Percentiles rank a stretch among this genome's conserved stretches.
phyloP scores from a whole-genome alignment of 2,113 vertebrate genomes.

The Lanius collurio region DNA sequence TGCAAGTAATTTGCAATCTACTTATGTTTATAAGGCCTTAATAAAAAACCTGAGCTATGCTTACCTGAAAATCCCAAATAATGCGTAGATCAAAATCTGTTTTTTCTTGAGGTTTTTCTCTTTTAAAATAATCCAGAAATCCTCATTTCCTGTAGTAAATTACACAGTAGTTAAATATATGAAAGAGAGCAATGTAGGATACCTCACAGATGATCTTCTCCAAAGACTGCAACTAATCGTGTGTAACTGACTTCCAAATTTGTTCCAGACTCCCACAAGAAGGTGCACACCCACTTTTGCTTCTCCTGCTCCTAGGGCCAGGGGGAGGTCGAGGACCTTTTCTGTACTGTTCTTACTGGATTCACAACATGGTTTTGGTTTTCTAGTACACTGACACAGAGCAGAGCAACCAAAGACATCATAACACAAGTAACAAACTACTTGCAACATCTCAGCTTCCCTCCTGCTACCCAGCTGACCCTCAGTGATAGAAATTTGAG shows the following conservation, averaged over 20 bases:
- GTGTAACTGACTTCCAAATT: background rate
- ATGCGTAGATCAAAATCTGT: background rate
- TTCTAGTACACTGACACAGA: background rate
- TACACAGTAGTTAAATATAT: background rate
- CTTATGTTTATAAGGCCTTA: background rate
- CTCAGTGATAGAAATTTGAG: background rate
- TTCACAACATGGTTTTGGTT: background rate
- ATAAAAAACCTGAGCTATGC: background rate
- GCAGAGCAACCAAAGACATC: background rate
- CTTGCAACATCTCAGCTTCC: background rate
- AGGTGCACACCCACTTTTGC: background rate
- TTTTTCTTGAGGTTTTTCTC: background rate
- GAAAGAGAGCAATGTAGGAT: background rate
- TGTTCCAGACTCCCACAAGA: background rate
- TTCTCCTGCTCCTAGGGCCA: background rate
- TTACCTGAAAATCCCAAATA: background rate
- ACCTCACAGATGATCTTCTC: background rate
- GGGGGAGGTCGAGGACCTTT: background rate
- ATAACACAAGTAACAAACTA: background rate
- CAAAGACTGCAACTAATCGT: background rate
- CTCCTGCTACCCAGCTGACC: background rate
- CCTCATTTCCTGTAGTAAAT: background rate
- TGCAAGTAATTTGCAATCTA: background rate
- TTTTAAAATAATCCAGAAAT: background rate
- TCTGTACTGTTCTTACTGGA: background rate